These are phyloP conservation scores for Petrocephalus sullivani DNA, from an alignment of 2,797 vertebrate genomes.

Conservation along the genomic window DNA sequence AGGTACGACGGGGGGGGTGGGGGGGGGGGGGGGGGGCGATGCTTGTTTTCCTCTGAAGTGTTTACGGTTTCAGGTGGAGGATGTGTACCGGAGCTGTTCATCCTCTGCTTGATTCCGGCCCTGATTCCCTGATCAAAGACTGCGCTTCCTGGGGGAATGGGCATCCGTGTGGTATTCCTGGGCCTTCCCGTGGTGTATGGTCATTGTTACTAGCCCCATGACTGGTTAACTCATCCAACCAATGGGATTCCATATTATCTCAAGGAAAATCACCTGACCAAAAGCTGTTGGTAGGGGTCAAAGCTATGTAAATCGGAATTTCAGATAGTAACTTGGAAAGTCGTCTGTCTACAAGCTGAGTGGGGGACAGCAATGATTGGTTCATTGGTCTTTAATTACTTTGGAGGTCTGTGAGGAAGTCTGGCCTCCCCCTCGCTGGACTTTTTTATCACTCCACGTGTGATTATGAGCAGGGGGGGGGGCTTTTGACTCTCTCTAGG, in stretches of 20 bases:
- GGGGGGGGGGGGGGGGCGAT: rapidly evolving
- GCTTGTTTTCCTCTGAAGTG: neutral
- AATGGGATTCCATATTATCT: neutral
- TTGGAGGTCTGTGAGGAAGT: neutral
- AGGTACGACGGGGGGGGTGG: neutral
- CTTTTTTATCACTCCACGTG: neutral
- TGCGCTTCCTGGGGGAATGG: neutral
- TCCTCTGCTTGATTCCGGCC: neutral
- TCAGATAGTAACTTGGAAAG: neutral
- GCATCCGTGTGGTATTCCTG: neutral
- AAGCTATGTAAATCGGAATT: neutral
- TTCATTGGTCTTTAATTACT: neutral
- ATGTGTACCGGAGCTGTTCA: neutral
- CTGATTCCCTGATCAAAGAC: slow-evolving; percentile 20
- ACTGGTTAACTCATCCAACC: neutral
- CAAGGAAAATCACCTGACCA: neutral
- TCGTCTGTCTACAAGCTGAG: neutral
- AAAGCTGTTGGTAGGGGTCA: neutral
- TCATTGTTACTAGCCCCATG: neutral
- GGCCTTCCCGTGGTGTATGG: neutral
- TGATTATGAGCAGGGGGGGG: neutral
- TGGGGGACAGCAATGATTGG: neutral
- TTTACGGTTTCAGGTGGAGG: neutral
- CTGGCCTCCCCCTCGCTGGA: neutral
- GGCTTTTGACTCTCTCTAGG: neutral